These are phyloP conservation scores for Archilochus colubris DNA, from an alignment of 2,113 vertebrate genomes.

Conservation along the genomic window DNA sequence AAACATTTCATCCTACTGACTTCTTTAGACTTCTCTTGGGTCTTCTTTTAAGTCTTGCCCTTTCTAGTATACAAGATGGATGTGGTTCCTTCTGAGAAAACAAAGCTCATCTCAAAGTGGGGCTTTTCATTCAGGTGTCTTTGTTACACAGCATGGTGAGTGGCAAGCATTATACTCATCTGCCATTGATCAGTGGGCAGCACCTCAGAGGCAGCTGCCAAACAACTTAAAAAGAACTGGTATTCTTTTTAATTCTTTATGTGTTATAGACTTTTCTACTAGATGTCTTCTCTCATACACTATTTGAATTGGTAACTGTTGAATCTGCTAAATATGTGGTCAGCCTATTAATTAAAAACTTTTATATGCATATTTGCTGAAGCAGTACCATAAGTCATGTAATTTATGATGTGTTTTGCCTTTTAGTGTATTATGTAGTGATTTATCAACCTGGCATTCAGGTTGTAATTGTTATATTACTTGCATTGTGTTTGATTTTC, in stretches of 20 bases:
- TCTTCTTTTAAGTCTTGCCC: neutral
- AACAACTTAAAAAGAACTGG: neutral
- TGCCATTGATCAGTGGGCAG: neutral
- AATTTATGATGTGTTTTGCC: neutral
- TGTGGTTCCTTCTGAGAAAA: neutral
- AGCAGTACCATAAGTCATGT: neutral
- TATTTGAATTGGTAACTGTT: neutral
- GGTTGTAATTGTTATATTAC: neutral
- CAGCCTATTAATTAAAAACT: neutral
- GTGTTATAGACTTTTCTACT: neutral
- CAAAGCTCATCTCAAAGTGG: neutral
- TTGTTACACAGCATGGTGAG: neutral
- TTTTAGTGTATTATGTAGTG: neutral
- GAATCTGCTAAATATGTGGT: neutral
- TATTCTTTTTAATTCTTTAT: neutral
- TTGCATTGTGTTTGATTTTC: neutral
- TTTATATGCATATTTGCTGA: neutral
- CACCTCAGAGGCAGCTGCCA: neutral
- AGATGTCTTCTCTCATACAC: neutral
- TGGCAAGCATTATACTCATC: accelerated
- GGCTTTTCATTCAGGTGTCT: neutral
- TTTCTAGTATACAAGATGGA: neutral
- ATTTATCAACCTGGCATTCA: neutral
- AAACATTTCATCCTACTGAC: neutral
- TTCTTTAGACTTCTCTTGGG: neutral